phyloP scores from a whole-genome alignment of 2,113 vertebrate genomes.

The Pangasianodon hypophthalmus region DNA sequence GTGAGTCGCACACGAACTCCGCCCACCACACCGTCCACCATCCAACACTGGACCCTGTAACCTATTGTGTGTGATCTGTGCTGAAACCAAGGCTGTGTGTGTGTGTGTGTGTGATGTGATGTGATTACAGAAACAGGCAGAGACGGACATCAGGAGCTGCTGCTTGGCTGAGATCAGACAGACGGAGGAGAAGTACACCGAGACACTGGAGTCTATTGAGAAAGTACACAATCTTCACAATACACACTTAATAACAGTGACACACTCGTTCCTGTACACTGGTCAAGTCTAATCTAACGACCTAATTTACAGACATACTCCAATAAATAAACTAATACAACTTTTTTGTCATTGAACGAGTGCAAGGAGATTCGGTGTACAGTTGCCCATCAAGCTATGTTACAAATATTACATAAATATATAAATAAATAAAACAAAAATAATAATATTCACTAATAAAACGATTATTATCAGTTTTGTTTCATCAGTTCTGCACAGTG shows the following conservation, averaged over 20 bases:
- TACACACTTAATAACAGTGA: background rate
- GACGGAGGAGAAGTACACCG: slow-evolving; percentile 97
- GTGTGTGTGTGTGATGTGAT: slow-evolving; percentile 50
- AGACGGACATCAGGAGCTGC: slow-evolving; percentile 92
- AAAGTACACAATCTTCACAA: slow-evolving; percentile 71
- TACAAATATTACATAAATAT: too few relatives aligned
- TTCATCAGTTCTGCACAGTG: too few relatives aligned
- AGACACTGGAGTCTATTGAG: slow-evolving; percentile 95
- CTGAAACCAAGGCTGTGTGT: background rate
- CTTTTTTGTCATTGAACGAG: too few relatives aligned
- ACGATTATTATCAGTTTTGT: too few relatives aligned
- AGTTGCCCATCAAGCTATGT: too few relatives aligned
- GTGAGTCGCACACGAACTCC: slow-evolving; percentile 67
- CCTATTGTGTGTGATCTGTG: slow-evolving; percentile 8
- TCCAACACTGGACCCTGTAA: background rate
- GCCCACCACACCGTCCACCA: background rate
- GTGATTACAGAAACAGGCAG: slow-evolving; percentile 83
- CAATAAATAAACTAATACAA: background rate
- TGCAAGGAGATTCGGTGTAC: too few relatives aligned
- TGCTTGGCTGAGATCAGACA: slow-evolving; percentile 94
- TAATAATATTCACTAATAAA: too few relatives aligned
- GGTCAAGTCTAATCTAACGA: background rate
- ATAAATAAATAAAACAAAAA: too few relatives aligned
- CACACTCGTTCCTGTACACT: background rate
- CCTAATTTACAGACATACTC: background rate